Percentiles rank a stretch among this genome's conserved stretches.
Evolutionary conservation across 2,888 invertebrate genomes (phyloP).

Genomic region (Erebia ligea): DNA sequence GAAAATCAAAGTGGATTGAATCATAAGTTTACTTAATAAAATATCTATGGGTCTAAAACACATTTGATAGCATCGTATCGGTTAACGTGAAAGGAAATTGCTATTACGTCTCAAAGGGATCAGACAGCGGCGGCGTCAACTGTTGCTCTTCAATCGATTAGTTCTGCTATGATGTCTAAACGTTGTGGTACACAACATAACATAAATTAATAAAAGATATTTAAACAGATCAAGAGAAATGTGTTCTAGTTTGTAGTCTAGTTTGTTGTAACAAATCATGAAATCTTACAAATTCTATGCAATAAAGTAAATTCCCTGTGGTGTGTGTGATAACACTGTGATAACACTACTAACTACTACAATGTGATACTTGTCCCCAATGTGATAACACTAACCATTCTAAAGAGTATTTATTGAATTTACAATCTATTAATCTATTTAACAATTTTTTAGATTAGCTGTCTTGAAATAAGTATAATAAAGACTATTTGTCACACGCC

Average conservation of each 20-base stretch:
- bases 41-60: conserved; percentile 9
- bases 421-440: no score
- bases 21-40: background rate
- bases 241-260: no score
- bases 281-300: background rate
- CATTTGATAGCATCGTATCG: conserved; percentile 33
- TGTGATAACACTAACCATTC: no score
- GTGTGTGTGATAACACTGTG: no score
- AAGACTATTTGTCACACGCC: no score
- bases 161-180: conserved; percentile 25
- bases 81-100: conserved; percentile 41
- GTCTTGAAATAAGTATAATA: background rate
- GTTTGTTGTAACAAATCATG: no score
- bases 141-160: conserved; percentile 38
- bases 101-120: conserved; percentile 38
- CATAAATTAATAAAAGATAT: background rate
- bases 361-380: no score
- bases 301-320: no score
- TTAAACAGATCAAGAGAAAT: background rate
- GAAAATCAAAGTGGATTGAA: background rate
- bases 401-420: no score
- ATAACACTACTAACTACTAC: no score
- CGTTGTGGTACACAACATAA: conserved; percentile 6
- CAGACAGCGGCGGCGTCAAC: conserved; percentile 34
- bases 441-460: background rate